Evolutionary conservation across 2,113 vertebrate species (phyloP).

Genomic region (Colinus virginianus): DNA sequence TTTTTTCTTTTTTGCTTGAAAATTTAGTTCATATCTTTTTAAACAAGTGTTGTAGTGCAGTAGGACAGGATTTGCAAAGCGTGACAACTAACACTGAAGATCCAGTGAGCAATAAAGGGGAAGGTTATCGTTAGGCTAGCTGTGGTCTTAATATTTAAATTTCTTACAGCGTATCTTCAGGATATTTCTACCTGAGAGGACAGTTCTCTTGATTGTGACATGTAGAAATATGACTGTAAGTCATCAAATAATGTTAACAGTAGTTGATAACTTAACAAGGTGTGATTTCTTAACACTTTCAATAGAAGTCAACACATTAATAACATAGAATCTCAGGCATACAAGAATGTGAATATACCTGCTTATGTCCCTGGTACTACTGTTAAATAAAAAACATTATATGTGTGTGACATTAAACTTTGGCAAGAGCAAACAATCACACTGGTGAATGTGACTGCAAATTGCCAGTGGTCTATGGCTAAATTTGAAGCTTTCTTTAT

Average conservation of each 20-base stretch:
- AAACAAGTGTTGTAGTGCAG: not conserved
- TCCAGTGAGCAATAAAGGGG: not conserved
- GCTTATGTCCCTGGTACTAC: not conserved
- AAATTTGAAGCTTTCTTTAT: not conserved
- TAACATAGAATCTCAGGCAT: not conserved
- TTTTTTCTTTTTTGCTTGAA: not conserved
- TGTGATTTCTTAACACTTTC: not conserved
- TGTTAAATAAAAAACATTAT: not conserved
- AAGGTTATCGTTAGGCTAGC: not conserved
- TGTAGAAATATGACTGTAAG: not conserved
- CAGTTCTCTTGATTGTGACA: not conserved
- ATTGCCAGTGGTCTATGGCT: not conserved
- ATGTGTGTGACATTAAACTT: not conserved
- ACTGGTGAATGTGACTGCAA: fast-evolving
- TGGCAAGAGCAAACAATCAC: not conserved
- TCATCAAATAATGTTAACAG: not conserved
- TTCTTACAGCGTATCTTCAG: not conserved
- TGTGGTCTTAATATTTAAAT: not conserved
- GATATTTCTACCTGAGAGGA: not conserved
- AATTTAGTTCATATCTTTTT: not conserved
- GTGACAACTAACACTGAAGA: not conserved
- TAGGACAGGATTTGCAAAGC: not conserved
- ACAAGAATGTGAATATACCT: not conserved
- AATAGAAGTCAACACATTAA: not conserved
- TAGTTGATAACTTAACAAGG: not conserved